Evolutionary conservation across 2,888 invertebrate genomes (phyloP).

Genomic region (Andrena bucephala): DNA sequence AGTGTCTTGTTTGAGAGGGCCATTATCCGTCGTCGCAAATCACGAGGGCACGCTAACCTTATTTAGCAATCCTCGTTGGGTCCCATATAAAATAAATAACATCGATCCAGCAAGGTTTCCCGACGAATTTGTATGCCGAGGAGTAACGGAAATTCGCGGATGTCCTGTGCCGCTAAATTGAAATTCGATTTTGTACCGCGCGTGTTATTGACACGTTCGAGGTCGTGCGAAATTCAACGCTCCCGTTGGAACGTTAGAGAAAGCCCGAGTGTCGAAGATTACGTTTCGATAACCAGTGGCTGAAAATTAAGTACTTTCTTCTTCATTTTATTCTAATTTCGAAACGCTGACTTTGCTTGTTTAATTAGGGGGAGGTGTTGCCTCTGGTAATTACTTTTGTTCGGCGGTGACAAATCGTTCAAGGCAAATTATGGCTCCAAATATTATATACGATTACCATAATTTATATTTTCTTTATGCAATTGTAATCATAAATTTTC

Average conservation of each 20-base stretch:
- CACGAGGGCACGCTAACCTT: slow-evolving; percentile 29
- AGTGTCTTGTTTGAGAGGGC: too few species aligned
- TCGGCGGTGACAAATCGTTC: too few species aligned
- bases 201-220: slow-evolving; percentile 10
- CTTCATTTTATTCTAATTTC: too few species aligned
- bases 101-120: slow-evolving; percentile 42
- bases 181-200: slow-evolving; percentile 8
- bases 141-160: slow-evolving; percentile 22
- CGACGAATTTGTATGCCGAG: slow-evolving; percentile 49
- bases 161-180: slow-evolving; percentile 24
- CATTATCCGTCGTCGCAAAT: not conserved
- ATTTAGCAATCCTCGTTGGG: slow-evolving; percentile 13
- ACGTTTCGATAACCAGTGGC: not conserved
- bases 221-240: slow-evolving; percentile 10
- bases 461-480: too few species aligned
- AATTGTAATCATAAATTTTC: too few species aligned
- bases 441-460: too few species aligned
- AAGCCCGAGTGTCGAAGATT: not conserved
- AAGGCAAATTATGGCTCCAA: too few species aligned
- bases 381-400: too few species aligned
- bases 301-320: not conserved
- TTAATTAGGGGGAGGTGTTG: too few species aligned
- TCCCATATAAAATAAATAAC: slow-evolving; percentile 34
- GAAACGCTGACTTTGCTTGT: too few species aligned
- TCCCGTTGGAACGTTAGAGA: not conserved